Evolutionary conservation across 2,888 invertebrate genomes (phyloP), one percentile per base, ranked within the genome.

Genomic region (Coecobrya sp.): DNA sequence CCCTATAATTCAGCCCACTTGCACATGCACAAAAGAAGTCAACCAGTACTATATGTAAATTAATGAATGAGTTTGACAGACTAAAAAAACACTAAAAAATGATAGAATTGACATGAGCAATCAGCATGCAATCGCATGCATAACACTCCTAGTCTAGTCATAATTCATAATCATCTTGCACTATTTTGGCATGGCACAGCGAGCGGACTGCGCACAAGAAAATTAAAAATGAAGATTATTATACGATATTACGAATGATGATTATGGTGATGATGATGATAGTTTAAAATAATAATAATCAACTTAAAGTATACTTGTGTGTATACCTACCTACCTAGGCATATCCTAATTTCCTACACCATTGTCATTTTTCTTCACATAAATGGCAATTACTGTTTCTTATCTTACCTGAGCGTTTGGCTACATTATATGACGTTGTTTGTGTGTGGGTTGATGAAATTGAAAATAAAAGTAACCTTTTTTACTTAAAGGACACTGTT

Each of bases 91-190:
- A 16, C n/a, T 42, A n/a, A 30, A 30, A 52, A 81, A 52, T 81
- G 81, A 55, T 52, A 16, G 81, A 81, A 52, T 84, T 55, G 82
- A 84, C 82, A 62, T 59, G 10, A 27, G 82, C 82, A 84, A 84
- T 59, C 45, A 76, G 42, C 42, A 76, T 76, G 42, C 76, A 76
- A 76, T 76, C 10, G 59, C 81, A 52, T 55, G 30, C 65, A 65
- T 65, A 55, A 62, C 62, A 5, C 13, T 13, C 19, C 13, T 27
- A 11, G 65, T 27, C 30, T 65, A 65, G 27, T 13, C 65, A 16
- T 55, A 55, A 55, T 19, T 19, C 65, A 30, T 27, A 30, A 11
- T 27, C 13, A 13, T 16, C 1, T 13, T 65, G 13, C 13, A 65
- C 30, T 65, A 30, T 16, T 30, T 30, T 30, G 55, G 55, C n/a